Evolutionary conservation across 2,888 invertebrate species (phyloP).

Genomic region (Lingula anatina): DNA sequence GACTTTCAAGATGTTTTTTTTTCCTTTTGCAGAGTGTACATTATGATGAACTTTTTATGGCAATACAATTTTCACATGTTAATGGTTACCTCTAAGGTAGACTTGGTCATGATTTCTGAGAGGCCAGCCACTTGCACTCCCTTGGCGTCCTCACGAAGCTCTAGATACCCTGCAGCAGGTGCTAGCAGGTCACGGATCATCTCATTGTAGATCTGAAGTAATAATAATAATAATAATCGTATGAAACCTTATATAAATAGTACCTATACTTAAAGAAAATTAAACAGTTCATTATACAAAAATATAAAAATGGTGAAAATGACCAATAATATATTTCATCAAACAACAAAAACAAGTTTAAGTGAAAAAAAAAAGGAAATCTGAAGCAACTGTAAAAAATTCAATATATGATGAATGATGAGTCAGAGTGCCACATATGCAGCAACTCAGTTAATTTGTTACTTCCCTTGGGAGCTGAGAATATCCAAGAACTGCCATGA

Average conservation of each 20-base stretch:
- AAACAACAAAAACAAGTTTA: background rate
- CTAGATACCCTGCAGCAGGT: slow-evolving; percentile 74
- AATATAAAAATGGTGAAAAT: background rate
- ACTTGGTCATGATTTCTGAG: slow-evolving; percentile 77
- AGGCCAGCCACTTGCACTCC: slow-evolving; percentile 84
- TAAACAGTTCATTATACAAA: background rate
- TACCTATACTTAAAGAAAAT: background rate
- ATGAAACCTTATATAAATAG: background rate
- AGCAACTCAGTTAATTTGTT: background rate
- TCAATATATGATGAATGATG: background rate
- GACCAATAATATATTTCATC: background rate
- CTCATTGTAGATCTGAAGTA: slow-evolving; percentile 78
- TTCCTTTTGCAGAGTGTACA: too few species aligned
- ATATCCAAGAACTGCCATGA: too few species aligned
- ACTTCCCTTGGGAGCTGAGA: background rate
- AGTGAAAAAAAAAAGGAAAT: background rate
- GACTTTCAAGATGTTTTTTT: too few species aligned
- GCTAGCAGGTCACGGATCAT: slow-evolving; percentile 86
- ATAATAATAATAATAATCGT: background rate
- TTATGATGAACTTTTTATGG: too few species aligned
- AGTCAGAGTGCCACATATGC: background rate
- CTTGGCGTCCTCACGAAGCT: slow-evolving; percentile 84
- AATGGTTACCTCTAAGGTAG: slow-evolving; percentile 70
- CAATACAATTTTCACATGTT: too few species aligned
- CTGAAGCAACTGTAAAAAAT: background rate